A percentile compares a stretch with the other conserved stretches of the same genome.
Evolutionary conservation across 2,888 invertebrate species (phyloP).

Genomic region (Caenorhabditis uteleia): DNA sequence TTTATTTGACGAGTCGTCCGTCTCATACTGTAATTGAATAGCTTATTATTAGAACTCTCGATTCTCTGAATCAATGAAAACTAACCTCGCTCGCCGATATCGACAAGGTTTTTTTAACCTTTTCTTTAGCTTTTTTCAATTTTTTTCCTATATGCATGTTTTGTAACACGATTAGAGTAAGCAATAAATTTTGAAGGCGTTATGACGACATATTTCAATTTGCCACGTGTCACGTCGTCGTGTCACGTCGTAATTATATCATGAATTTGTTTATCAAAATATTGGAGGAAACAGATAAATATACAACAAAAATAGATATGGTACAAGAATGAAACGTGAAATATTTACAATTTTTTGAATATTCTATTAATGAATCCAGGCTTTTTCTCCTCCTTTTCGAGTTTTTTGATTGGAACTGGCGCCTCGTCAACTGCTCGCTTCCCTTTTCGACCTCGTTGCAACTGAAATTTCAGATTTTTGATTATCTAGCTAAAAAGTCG

Average conservation of each 20-base stretch:
- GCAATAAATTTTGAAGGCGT: background rate
- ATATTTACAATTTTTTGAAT: no score
- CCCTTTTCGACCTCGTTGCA: conserved; percentile 1
- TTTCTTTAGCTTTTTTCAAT: background rate
- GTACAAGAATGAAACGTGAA: no score
- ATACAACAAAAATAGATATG: no score
- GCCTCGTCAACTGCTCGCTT: background rate
- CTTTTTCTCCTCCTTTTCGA: no score
- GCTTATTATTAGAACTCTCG: no score
- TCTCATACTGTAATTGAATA: background rate
- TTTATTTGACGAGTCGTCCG: background rate
- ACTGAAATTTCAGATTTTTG: background rate
- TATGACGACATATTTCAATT: background rate
- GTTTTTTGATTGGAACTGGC: no score
- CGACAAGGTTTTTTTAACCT: background rate
- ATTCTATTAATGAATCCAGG: no score
- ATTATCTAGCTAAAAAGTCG: background rate
- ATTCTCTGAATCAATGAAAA: no score
- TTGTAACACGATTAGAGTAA: background rate
- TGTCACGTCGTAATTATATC: conserved; percentile 2
- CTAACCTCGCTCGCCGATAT: background rate
- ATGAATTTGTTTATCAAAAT: no score
- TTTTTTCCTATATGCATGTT: background rate
- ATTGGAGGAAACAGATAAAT: no score
- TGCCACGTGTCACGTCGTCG: background rate